Percentiles rank a stretch among this genome's conserved stretches.
Conservation (phyloP, 2,888 invertebrate species). For the Cyclophora albipunctata region DNA sequence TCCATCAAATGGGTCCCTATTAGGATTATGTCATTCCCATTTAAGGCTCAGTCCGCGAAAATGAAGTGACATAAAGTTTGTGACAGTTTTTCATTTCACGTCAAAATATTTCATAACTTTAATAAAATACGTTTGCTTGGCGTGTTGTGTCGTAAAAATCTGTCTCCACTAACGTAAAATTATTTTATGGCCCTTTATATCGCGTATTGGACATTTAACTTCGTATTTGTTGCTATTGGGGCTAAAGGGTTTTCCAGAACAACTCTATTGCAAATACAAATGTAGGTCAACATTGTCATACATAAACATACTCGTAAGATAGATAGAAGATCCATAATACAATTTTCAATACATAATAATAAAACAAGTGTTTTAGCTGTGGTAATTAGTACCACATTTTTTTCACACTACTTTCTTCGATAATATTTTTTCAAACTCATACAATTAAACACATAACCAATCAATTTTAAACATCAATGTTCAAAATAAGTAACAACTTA, state of each 20-base stretch:
- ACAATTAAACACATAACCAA: too few species aligned
- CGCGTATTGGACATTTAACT: constrained; percentile 36
- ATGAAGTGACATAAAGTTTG: constrained; percentile 17
- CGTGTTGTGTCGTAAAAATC: constrained; percentile 38
- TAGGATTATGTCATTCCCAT: constrained; percentile 21
- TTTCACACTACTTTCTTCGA: too few species aligned
- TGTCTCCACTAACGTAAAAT: constrained; percentile 43
- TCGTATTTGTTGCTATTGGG: constrained; percentile 21
- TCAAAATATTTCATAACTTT: constrained; percentile 18
- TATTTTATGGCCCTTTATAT: constrained; percentile 40
- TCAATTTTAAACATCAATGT: too few species aligned
- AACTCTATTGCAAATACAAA: constrained; percentile 1
- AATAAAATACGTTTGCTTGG: constrained; percentile 18
- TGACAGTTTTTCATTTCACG: constrained; percentile 20
- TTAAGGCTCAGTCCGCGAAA: constrained; percentile 10
- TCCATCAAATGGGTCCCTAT: constrained; percentile 3
- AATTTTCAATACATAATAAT: too few species aligned
- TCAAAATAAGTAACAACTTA: too few species aligned
- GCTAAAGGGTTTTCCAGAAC: constrained; percentile 9
- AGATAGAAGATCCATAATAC: too few species aligned
- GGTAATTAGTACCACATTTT: too few species aligned
- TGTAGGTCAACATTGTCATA: too few species aligned
- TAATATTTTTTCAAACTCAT: too few species aligned
- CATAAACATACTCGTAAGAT: too few species aligned
- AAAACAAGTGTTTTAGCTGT: too few species aligned